Evolutionary conservation across 2,888 invertebrate species (phyloP).

Genomic region (Eupithecia dodoneata): DNA sequence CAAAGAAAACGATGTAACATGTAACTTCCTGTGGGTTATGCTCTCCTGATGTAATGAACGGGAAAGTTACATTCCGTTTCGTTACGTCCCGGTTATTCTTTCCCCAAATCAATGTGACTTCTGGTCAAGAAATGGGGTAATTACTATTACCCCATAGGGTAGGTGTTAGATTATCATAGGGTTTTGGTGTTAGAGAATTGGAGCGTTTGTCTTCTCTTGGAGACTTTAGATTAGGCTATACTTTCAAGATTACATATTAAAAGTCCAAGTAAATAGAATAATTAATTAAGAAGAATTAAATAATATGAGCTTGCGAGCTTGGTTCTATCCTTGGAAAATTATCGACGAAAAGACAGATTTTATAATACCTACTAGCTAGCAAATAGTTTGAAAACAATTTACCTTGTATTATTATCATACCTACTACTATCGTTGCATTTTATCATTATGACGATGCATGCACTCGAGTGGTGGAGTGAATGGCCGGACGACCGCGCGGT

Average conservation of each 20-base stretch:
- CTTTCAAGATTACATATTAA: too few species aligned
- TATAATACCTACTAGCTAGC: background rate
- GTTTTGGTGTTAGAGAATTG: background rate
- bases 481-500: conserved; percentile 64
- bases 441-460: conserved; percentile 38
- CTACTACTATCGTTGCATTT: conserved; percentile 35
- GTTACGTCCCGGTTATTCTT: conserved; percentile 39
- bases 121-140: background rate
- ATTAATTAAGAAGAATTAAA: background rate
- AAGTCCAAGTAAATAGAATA: too few species aligned
- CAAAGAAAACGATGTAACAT: conserved; percentile 47
- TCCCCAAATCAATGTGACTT: conserved; percentile 19
- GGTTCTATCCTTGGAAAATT: background rate
- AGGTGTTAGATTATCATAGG: too few species aligned
- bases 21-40: conserved; percentile 56
- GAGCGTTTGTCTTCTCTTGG: background rate
- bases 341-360: background rate
- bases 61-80: conserved; percentile 57
- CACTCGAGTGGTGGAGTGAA: conserved; percentile 59
- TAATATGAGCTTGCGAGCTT: background rate
- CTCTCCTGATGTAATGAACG: conserved; percentile 55
- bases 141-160: too few species aligned
- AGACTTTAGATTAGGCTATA: too few species aligned
- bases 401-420: conserved; percentile 26
- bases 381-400: conserved; percentile 19